Evolutionary conservation across 2,797 vertebrate genomes (phyloP).

Genomic region (Ceryle rudis): DNA sequence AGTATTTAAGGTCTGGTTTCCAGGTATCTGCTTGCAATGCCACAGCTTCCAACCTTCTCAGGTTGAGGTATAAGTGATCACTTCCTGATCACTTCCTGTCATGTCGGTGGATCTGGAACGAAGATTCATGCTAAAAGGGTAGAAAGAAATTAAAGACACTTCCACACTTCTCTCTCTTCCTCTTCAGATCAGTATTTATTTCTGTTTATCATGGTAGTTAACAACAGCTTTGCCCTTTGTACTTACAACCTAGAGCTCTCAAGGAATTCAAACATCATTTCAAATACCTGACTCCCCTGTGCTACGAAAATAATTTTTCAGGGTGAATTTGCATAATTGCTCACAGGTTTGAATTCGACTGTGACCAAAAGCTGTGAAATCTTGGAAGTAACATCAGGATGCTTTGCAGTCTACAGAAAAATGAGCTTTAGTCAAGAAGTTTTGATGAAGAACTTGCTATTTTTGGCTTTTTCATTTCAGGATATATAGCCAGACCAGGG

Average conservation of each 20-base stretch:
- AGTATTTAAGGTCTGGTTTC: not conserved
- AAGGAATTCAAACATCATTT: not conserved
- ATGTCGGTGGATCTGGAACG: too few relatives aligned
- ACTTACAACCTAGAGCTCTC: not conserved
- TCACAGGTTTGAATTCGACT: not conserved
- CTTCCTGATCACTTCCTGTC: not conserved
- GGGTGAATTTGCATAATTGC: slow-evolving; percentile 31
- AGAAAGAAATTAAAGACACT: not conserved
- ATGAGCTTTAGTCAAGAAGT: slow-evolving; percentile 18
- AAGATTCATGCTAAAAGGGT: not conserved
- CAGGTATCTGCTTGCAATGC: not conserved
- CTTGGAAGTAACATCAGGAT: slow-evolving; percentile 25
- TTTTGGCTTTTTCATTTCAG: slow-evolving; percentile 49
- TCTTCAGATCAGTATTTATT: not conserved
- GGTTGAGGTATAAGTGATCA: not conserved
- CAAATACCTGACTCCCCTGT: not conserved
- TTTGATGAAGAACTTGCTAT: slow-evolving; percentile 36
- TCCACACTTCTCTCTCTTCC: not conserved
- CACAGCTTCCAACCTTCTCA: not conserved
- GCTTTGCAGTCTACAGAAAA: slow-evolving; percentile 27
- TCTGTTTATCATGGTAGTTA: not conserved
- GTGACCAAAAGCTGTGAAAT: slow-evolving; percentile 33
- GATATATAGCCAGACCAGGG: not conserved
- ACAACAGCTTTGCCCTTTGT: not conserved
- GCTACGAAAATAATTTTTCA: slow-evolving; percentile 12